Evolutionary conservation across 2,888 invertebrate species (phyloP), one percentile per base, ranked within the genome.

Genomic region (Rugalucina vietnamica): DNA sequence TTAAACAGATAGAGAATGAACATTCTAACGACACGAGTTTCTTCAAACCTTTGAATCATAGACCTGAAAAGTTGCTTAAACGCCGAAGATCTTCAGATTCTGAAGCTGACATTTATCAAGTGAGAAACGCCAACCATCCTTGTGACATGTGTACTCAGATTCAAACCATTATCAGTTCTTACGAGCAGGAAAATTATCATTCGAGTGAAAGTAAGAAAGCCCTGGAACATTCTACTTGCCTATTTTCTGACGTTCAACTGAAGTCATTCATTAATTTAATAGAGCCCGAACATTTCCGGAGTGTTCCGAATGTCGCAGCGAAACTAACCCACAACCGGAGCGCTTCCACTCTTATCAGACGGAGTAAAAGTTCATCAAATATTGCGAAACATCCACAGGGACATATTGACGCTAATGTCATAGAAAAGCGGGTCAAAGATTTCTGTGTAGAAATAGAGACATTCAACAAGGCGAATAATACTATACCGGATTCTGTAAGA

Each of bases 211-310:
- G 24, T 14, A 12, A 29, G 18, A n/a, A 72, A 14, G 57, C 18
- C 1, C 36, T n/a, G 18, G 71, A 29, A 12, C 85, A 87, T 43
- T 78, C 82, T 2, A 85, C 81, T 14, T 87, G 87, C 65, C 57
- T 87, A 65, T 87, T 87, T 76, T 85, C 87, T 1, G 85, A 87
- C 39, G 70, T 37, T 12, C 85, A 87, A 72, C 72, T 81, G 2
- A 49, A 60, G 43, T 69, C 77, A 14, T 87, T 87, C 70, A 27
- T 87, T 27, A 71, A 82, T n/a, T 72, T 87, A 54, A 36, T 87
- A 34, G 83, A 87, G 49, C 54, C 76, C 4, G 81, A 85, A 65
- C 84, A 82, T 36, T 71, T 87, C 34, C 43, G 43, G 27, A 81
- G 83, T 3, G 43, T 79, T 36, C 85, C 87, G 18, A 69, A 74